These are phyloP conservation scores for Calyptommatus sinebrachiatus DNA, from an alignment of 2,113 vertebrate species.

Conservation along the genomic window DNA sequence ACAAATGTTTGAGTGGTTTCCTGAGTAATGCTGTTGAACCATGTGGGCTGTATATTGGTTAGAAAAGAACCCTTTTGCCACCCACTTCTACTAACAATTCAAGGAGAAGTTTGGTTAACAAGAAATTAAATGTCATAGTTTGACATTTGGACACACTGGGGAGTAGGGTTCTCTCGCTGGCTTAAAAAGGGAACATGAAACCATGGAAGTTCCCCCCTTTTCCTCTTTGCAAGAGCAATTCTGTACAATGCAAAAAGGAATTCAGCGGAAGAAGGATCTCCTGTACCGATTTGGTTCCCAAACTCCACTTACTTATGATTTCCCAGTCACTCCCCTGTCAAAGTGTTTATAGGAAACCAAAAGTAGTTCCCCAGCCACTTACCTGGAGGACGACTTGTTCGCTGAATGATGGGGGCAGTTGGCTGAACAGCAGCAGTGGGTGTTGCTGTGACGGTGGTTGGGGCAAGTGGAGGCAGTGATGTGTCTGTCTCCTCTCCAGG, in stretches of 20 bases:
- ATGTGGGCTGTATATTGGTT: conserved; percentile 19
- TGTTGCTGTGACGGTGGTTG: conserved; percentile 68
- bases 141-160: conserved; percentile 4
- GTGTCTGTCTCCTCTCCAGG: conserved; percentile 61
- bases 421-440: conserved; percentile 75
- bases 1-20: conserved; percentile 1
- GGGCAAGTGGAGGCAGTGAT: conserved; percentile 51
- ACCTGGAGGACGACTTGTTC: conserved; percentile 92
- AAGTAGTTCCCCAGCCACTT: conserved; percentile 17
- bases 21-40: not conserved
- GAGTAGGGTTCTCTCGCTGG: conserved; percentile 24
- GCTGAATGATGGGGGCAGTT: conserved; percentile 92
- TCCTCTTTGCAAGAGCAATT: not conserved
- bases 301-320: not conserved
- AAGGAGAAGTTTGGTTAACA: not conserved
- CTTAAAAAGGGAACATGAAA: conserved; percentile 31
- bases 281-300: not conserved
- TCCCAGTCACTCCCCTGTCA: not conserved
- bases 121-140: conserved; percentile 20
- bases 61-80: conserved; percentile 25
- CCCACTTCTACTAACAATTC: conserved; percentile 22
- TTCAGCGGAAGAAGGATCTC: not conserved
- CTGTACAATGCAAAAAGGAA: not conserved
- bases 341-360: not conserved
- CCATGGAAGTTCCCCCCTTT: conserved; percentile 9